Base-by-base conservation (phyloP, 1,140 invertebrate species). In the Bombus haemorrhoidalis region DNA sequence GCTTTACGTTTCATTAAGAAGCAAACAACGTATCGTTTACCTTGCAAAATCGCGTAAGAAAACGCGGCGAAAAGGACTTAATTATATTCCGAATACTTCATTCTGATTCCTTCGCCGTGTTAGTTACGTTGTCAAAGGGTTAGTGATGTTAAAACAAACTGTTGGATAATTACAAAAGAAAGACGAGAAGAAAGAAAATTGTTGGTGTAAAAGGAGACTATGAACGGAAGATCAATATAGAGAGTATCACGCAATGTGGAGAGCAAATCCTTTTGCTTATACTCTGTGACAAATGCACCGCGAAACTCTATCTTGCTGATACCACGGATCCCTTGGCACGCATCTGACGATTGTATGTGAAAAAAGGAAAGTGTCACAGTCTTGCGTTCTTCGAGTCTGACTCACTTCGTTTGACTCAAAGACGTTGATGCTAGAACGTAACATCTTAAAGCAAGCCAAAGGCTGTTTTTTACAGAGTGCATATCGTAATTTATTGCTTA, bases 1-100 rank as follows among this genome's bases (percentile, higher is more conserved):
- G n/a, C 71, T 82, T 64, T 64, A 12, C 57, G 32, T 75, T 75
- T 72, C 71, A 75, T 82, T 82, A 74, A 47, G 71, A 66, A 25
- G 10, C 81, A 66, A 64, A 75, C 57, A 75, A 9, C 39, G 15
- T 32, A n/a, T 75, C 39, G 81, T 82, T 82, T 66, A 32, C 81
- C 18, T 43, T 75, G 28, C 34, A 82, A 82, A 62, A 82, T 82
- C 57, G 57, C 28, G 59, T 53, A 53, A 53, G 47, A 22, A 53
- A 53, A 53, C 47, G 47, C 47, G 47, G 1, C 47, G 1, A 22
- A 8, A 53, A 22, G 0, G 18, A 53, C 47, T 22, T 53, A 53
- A 53, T 53, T 53, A 53, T 53, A 22, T 22, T 53, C 18, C 47
- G 18, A 22, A 53, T 8, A 53, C 47, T 53, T 53, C 18, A 0